These are phyloP conservation scores for Ypsolopha sequella DNA, from an alignment of 2,888 invertebrate genomes.

Conservation along the genomic window DNA sequence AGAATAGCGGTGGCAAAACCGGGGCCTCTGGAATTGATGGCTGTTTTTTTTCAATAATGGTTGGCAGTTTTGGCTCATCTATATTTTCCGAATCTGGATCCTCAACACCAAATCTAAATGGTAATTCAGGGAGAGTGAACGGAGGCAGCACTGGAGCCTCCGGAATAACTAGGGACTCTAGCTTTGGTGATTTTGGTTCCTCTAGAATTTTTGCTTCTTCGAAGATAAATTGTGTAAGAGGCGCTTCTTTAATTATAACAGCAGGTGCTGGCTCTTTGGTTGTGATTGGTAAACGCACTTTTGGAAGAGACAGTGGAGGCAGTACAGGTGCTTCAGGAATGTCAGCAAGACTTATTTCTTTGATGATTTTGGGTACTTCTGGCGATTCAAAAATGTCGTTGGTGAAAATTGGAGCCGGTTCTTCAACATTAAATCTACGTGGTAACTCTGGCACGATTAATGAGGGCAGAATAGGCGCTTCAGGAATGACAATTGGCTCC, in stretches of 20 bases:
- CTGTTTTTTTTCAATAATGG: neutral
- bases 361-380: neutral
- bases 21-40: conserved; percentile 8
- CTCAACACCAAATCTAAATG: neutral
- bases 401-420: neutral
- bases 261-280: neutral
- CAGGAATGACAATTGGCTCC: conserved; percentile 7
- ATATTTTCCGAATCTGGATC: neutral
- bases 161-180: too few relatives aligned
- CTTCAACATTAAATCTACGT: neutral
- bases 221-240: too few relatives aligned
- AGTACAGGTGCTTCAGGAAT: conserved; percentile 11
- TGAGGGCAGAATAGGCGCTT: conserved; percentile 8
- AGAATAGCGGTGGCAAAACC: neutral
- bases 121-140: neutral
- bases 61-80: neutral
- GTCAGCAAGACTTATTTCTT: neutral
- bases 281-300: too few relatives aligned
- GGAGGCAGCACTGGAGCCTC: neutral
- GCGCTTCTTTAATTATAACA: neutral
- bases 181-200: too few relatives aligned
- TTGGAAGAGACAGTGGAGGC: too few relatives aligned
- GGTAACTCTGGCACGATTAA: neutral
- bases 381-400: neutral
- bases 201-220: too few relatives aligned